Conservation (phyloP, 1,140 invertebrate genomes). For the Drosophila repletoides region DNA sequence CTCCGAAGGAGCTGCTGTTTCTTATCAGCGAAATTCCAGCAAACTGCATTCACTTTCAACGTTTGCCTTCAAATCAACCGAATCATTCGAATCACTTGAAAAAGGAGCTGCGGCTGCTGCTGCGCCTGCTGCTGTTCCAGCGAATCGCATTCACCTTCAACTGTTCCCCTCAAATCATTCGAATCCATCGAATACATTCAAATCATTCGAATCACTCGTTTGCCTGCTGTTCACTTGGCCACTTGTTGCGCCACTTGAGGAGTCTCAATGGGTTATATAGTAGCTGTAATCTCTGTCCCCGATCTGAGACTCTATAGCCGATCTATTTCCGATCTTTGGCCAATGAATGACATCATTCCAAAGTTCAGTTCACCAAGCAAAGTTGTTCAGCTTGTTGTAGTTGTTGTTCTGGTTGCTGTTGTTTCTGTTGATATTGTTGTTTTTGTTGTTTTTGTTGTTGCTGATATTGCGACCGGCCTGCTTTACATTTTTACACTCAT, state of each 20-base stretch:
- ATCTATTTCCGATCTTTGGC: slow-evolving; percentile 20
- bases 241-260: not conserved
- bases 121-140: slow-evolving; percentile 27
- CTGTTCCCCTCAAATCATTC: slow-evolving; percentile 29
- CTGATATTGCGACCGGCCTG: slow-evolving; percentile 45
- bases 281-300: slow-evolving; percentile 12
- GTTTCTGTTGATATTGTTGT: not conserved
- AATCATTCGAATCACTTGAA: too few relatives aligned
- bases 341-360: slow-evolving; percentile 63
- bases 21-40: too few relatives aligned
- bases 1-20: too few relatives aligned
- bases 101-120: too few relatives aligned
- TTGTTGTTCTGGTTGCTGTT: not conserved
- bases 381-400: slow-evolving; percentile 5
- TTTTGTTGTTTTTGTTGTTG: slow-evolving; percentile 4
- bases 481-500: slow-evolving; percentile 47
- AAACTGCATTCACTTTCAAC: too few relatives aligned
- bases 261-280: not conserved
- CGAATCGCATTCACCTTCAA: slow-evolving; percentile 47
- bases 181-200: too few relatives aligned
- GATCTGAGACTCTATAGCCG: slow-evolving; percentile 24
- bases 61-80: too few relatives aligned
- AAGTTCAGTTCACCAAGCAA: slow-evolving; percentile 49
- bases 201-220: slow-evolving; percentile 42
- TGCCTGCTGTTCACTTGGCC: not conserved